phyloP scores from a whole-genome alignment of 2,888 invertebrate species.

The Leistus spinibarbis region DNA sequence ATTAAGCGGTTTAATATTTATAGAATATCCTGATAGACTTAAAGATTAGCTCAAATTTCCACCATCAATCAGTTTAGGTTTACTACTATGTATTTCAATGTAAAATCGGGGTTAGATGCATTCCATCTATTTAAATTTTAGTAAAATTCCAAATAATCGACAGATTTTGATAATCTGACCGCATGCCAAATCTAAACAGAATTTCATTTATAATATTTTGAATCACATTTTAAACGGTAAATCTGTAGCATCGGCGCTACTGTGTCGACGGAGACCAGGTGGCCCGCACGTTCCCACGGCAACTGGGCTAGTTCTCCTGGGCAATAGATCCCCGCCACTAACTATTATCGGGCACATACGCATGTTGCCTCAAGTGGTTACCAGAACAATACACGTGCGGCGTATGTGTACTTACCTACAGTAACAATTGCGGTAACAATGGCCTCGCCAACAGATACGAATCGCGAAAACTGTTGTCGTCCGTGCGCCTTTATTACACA shows the following conservation, averaged over 20 bases:
- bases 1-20: too few relatives aligned
- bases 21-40: too few relatives aligned
- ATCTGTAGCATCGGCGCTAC: neutral
- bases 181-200: too few relatives aligned
- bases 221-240: too few relatives aligned
- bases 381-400: neutral
- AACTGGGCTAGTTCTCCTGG: slow-evolving; percentile 25
- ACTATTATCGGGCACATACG: neutral
- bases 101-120: too few relatives aligned
- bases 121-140: too few relatives aligned
- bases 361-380: slow-evolving; percentile 2
- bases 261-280: slow-evolving; percentile 46
- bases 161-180: too few relatives aligned
- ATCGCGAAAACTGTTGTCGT: neutral
- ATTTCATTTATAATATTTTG: too few relatives aligned
- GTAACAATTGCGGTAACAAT: neutral
- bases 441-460: neutral
- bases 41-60: too few relatives aligned
- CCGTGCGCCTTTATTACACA: neutral
- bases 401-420: neutral
- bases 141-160: too few relatives aligned
- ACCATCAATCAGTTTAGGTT: too few relatives aligned
- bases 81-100: too few relatives aligned
- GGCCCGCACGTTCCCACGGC: slow-evolving; percentile 50
- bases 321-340: neutral